Percentiles rank a stretch among this genome's conserved stretches.
phyloP scores from a whole-genome alignment of 1,140 invertebrate genomes.

The Orchesella cincta region DNA sequence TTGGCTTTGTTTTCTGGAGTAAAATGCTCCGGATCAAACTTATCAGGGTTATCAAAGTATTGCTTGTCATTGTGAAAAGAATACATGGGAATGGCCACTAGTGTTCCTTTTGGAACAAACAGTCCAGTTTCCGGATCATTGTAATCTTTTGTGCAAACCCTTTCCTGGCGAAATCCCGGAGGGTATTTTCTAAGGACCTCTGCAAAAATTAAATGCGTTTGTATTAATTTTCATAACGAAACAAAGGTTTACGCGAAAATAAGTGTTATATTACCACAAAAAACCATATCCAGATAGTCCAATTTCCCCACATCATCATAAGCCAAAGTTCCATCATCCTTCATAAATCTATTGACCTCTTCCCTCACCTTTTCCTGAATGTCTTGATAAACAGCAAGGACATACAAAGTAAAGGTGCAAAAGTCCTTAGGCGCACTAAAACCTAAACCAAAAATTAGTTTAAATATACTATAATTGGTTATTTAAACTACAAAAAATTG shows the following conservation, averaged over 20 bases:
- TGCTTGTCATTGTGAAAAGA: conserved; percentile 65
- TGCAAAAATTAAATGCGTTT: no score
- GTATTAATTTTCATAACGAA: not conserved
- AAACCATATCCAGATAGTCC: conserved; percentile 61
- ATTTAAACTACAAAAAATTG: no score
- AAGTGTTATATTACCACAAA: conserved; percentile 46
- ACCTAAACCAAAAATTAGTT: no score
- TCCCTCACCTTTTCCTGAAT: conserved; percentile 10
- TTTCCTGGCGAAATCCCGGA: not conserved
- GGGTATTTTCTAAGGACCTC: conserved; percentile 42
- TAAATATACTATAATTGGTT: no score
- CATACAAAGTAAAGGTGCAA: conserved; percentile 67
- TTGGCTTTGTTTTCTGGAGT: conserved; percentile 57
- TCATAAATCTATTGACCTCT: not conserved
- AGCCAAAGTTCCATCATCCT: conserved; percentile 8
- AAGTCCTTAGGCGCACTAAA: conserved; percentile 75
- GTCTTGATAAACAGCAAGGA: conserved; percentile 67
- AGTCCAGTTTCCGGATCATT: not conserved
- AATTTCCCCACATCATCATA: conserved; percentile 52
- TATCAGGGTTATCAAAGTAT: conserved; percentile 69
- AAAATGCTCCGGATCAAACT: conserved; percentile 76
- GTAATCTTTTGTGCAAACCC: conserved; percentile 1
- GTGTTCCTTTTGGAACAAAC: conserved; percentile 60
- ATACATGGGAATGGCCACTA: conserved; percentile 63
- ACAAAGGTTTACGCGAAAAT: not conserved